phyloP scores from a whole-genome alignment of 1,140 invertebrate genomes.

The Pseudomyrmex sp. region DNA sequence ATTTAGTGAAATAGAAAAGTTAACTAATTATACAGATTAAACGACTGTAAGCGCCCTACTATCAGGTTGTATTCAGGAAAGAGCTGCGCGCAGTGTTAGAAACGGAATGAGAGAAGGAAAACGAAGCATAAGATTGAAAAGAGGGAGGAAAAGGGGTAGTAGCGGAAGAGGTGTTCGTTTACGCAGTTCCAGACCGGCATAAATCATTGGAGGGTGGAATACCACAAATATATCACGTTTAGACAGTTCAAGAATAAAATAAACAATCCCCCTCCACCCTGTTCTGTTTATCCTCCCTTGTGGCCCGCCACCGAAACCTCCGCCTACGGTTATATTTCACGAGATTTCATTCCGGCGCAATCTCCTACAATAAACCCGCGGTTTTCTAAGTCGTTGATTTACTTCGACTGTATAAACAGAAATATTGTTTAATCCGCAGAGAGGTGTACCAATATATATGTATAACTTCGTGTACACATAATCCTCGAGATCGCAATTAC shows the following conservation, averaged over 20 bases:
- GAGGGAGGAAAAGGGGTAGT: slow-evolving; percentile 23
- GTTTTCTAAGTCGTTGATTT: slow-evolving; percentile 60
- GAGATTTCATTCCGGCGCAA: slow-evolving; percentile 64
- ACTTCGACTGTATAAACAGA: slow-evolving; percentile 45
- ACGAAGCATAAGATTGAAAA: slow-evolving; percentile 3
- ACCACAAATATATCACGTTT: slow-evolving; percentile 70
- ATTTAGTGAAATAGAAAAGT: slow-evolving; percentile 69
- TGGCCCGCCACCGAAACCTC: slow-evolving; percentile 52
- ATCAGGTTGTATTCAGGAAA: slow-evolving; percentile 63
- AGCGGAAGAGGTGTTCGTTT: slow-evolving; percentile 57
- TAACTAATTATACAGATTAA: slow-evolving; percentile 67
- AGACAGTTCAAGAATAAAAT: slow-evolving; percentile 72
- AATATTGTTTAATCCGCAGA: slow-evolving; percentile 29
- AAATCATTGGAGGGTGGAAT: slow-evolving; percentile 69
- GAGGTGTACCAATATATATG: neutral
- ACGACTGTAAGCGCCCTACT: slow-evolving; percentile 63
- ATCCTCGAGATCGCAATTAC: slow-evolving; percentile 6
- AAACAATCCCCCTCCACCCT: slow-evolving; percentile 54
- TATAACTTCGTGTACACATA: neutral
- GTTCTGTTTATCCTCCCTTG: slow-evolving; percentile 36
- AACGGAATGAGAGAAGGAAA: slow-evolving; percentile 44
- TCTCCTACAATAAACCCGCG: slow-evolving; percentile 59
- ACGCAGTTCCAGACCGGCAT: slow-evolving; percentile 54
- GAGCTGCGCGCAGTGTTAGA: neutral
- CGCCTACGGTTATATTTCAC: slow-evolving; percentile 65